These are phyloP conservation scores for Notarius quadriscutis DNA, from an alignment of 2,113 vertebrate species.

Conservation along the genomic window DNA sequence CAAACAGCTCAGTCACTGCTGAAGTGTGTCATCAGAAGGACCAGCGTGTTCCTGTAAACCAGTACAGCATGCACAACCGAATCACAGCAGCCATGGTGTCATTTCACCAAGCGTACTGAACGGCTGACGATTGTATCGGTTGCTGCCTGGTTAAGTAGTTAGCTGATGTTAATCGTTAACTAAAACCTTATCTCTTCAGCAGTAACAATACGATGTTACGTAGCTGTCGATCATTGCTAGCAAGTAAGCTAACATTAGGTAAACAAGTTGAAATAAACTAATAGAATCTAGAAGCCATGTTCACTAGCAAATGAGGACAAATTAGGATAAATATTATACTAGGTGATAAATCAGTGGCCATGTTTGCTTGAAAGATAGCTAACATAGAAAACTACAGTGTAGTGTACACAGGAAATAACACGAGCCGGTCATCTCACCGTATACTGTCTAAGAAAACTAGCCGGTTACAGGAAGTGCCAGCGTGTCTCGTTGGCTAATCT, in stretches of 20 bases:
- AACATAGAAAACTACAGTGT: too few species aligned
- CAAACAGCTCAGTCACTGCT: not conserved
- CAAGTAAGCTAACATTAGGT: not conserved
- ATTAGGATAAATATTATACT: too few species aligned
- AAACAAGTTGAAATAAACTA: not conserved
- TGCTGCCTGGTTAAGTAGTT: not conserved
- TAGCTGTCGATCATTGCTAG: not conserved
- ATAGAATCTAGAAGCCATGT: too few species aligned
- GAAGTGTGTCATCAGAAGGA: too few species aligned
- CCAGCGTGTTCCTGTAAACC: too few species aligned
- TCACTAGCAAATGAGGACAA: not conserved
- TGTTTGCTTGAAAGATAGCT: too few species aligned
- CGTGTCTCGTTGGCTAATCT: not conserved
- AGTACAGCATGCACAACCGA: too few species aligned
- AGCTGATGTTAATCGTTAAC: not conserved
- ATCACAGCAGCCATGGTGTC: not conserved
- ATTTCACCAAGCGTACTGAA: not conserved
- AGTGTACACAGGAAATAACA: too few species aligned
- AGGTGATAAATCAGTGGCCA: too few species aligned
- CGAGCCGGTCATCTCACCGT: too few species aligned
- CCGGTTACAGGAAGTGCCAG: not conserved
- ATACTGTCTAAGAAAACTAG: too few species aligned
- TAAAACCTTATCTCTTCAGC: not conserved
- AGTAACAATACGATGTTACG: not conserved
- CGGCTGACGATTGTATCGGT: not conserved